A percentile compares a stretch with the other conserved stretches of the same genome.
Evolutionary conservation across 2,797 vertebrate genomes (phyloP).

Genomic region (Echeneis naucrates): DNA sequence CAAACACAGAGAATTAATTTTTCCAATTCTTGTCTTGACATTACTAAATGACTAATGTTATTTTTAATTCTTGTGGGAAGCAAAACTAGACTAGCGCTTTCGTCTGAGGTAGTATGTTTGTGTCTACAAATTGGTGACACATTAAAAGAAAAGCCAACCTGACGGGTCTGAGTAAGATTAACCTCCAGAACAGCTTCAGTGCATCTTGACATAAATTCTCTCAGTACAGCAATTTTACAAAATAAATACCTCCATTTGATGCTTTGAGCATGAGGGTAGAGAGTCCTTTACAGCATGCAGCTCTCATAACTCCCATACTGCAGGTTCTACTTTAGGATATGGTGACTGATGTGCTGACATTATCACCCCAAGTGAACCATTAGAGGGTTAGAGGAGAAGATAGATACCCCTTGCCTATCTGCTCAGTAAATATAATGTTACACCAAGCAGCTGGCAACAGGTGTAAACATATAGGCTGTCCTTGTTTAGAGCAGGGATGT

Average conservation of each 20-base stretch:
- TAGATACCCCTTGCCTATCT: not conserved
- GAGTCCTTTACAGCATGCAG: not conserved
- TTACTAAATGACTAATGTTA: not conserved
- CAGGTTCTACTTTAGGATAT: not conserved
- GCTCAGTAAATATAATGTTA: not conserved
- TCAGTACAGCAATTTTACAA: not conserved
- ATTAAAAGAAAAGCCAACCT: not conserved
- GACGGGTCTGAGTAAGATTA: not conserved
- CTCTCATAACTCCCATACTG: not conserved
- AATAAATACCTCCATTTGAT: too few relatives aligned
- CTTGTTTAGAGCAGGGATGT: not conserved
- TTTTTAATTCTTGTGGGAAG: conserved; percentile 5
- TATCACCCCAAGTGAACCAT: too few relatives aligned
- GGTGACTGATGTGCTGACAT: not conserved
- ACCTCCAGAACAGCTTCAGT: not conserved
- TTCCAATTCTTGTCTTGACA: not conserved
- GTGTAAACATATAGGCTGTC: not conserved
- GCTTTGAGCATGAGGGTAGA: too few relatives aligned
- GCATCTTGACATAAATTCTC: conserved; percentile 3
- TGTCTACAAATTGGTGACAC: not conserved
- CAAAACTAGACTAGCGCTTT: not conserved
- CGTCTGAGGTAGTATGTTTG: not conserved
- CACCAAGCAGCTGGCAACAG: not conserved
- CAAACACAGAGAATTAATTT: conserved; percentile 6
- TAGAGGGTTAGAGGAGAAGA: not conserved